Evolutionary conservation across 2,888 invertebrate species (phyloP), one percentile per base, ranked within the genome.

Genomic region (Dysmachus trigonus): DNA sequence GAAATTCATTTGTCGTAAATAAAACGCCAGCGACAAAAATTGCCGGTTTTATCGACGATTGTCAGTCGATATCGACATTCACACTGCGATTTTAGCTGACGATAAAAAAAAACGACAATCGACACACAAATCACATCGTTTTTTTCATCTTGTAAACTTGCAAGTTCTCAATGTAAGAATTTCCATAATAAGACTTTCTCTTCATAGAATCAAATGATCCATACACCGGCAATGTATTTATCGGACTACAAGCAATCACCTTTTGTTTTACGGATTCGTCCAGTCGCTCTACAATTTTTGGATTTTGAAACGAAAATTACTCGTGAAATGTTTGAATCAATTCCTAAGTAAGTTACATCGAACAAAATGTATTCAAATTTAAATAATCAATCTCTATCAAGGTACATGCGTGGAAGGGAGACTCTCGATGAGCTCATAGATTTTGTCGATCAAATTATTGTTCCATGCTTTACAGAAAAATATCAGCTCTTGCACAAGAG

Each of bases 401-500:
- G 90, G 73, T 90, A 90, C 71, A 89, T 90, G 88, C 88, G 89
- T 71, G 90, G 90, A 0, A 89, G 90, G 0, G 90, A 90, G 72
- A 89, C 88, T 1, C 73, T 89, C 10, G 89, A 89, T 5, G 90
- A 90, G n/a, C 87, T 90, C 15, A 89, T 87, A 30, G 15, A 79
- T 2, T 90, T 90, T 71, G 77, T 90, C 1, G 89, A 89, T 22
- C 87, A 87, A 0, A 83, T 89, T 0, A 87, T 90, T 22, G 88
- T 90, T 1, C 88, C 89, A 6, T 90, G 90, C 85, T 90, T 90
- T 47, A 90, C 89, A 85, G 90, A 90, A 85, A 90, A 90, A 77
- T 90, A 90, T 77, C 88, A 89, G 84, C 83, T 90, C 4, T 79
- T 90, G 0, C 88, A 90, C 85, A 89, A 90, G 5, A 88, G 89